Percentiles rank a stretch among this genome's conserved stretches.
phyloP scores from a whole-genome alignment of 2,113 vertebrate species.

The Erythrocercus mccallii region DNA sequence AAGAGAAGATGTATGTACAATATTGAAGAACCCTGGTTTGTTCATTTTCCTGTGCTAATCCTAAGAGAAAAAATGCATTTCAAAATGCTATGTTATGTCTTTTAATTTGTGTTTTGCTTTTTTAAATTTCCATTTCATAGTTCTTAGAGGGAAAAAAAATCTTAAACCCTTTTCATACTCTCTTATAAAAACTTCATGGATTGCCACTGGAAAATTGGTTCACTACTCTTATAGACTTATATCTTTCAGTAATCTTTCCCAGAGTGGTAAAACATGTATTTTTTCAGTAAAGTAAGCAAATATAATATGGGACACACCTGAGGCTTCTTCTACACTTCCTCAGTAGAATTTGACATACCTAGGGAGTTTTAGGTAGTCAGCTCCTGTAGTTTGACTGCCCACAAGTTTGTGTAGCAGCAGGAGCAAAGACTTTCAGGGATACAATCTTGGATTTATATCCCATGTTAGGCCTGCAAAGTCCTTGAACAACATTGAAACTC shows the following conservation, averaged over 20 bases:
- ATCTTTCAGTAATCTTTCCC: background rate
- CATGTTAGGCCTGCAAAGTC: background rate
- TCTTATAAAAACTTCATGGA: background rate
- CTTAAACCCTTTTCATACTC: background rate
- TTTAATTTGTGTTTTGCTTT: background rate
- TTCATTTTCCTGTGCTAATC: background rate
- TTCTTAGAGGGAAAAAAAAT: background rate
- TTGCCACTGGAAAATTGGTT: constrained; percentile 10
- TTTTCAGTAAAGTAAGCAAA: constrained; percentile 23
- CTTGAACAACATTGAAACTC: background rate
- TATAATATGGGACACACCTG: background rate
- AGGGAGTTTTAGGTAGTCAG: background rate
- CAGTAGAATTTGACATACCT: background rate
- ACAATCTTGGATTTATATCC: background rate
- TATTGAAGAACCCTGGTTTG: background rate
- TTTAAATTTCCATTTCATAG: background rate
- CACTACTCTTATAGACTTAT: background rate
- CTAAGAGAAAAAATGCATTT: background rate
- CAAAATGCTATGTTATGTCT: background rate
- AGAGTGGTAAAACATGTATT: background rate
- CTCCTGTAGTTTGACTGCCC: background rate
- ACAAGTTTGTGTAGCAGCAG: background rate
- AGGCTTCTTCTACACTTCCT: background rate
- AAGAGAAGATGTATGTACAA: background rate
- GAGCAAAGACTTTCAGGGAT: background rate